Percentiles rank a stretch among this genome's conserved stretches.
Conservation (phyloP, 2,797 vertebrate genomes). For the Phrynocephalus guinanensis region DNA sequence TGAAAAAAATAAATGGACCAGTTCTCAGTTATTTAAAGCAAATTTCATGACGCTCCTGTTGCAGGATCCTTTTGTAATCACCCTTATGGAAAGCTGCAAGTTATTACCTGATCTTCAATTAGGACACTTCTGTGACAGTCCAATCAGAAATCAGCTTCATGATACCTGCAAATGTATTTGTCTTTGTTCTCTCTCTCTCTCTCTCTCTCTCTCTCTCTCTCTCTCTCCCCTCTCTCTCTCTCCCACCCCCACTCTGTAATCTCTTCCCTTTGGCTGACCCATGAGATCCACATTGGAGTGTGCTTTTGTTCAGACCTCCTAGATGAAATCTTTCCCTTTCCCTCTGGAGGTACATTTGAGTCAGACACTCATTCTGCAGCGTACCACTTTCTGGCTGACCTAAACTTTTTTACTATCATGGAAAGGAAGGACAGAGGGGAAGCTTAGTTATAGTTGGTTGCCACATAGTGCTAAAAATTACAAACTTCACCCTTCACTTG, state of each 20-base stretch:
- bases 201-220: no score
- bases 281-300: neutral
- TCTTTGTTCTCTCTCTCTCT: no score
- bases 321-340: neutral
- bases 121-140: neutral
- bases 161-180: neutral
- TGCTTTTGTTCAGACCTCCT: neutral
- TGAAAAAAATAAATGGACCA: slow-evolving; percentile 3
- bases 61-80: neutral
- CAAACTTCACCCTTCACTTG: neutral
- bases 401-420: neutral
- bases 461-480: slow-evolving; percentile 1
- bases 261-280: neutral
- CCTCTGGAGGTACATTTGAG: neutral
- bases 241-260: no score
- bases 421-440: neutral
- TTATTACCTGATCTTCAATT: neutral
- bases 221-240: no score
- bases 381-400: neutral
- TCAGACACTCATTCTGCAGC: neutral
- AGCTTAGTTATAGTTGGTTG: neutral
- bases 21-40: neutral
- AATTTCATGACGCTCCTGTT: neutral
- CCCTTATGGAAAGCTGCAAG: neutral
- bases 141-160: slow-evolving; percentile 38